Base-by-base conservation (phyloP, 2,113 vertebrate genomes). In the Otus sunia region DNA sequence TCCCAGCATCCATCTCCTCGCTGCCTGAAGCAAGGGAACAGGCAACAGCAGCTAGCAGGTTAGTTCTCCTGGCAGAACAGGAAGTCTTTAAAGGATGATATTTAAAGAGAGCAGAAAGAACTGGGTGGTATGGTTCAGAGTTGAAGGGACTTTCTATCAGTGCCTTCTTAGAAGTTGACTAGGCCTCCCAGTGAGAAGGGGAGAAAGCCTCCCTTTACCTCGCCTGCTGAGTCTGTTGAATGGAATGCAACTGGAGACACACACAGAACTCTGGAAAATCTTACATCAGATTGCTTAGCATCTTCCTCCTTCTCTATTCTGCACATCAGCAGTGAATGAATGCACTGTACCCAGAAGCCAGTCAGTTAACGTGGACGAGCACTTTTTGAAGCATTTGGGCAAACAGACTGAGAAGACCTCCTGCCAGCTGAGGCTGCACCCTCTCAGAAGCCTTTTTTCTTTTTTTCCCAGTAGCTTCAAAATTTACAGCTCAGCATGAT, bases 261-360 rank as follows among this genome's bases (percentile, higher is more conserved):
- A 26, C 9, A 16, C 4, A 29, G 29, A 27, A 22, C 41, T 45
- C 50, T n/a, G 29, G 6, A 49, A 87, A 60, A 13, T 5, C 55
- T 59, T 19, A 11, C 5, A 6, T 10, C 4, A 39, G 11, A 21
- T 41, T 17, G 10, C 12, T 56, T 3, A 17, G 5, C 36, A 30
- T 15, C 13, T 39, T 36, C 71, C 32, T 50, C 58, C 45, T 8
- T 9, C 43, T 9, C 23, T 32, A 39, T 17, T n/a, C 29, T 37
- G 29, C 25, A 15, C 16, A 12, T 12, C 49, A 11, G 21, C 68
- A 41, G 26, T 3, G 30, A 39, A 32, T 4, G 10, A 55, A 22
- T 1, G 41, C n/a, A 5, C 37, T 3, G 36, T 5, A 15, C 13
- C 6, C 1, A 1, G 9, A 22, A 20, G 13, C 49, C 32, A 9